Base-by-base conservation (phyloP, 2,797 vertebrate genomes). In the Lithobates sylvaticus region DNA sequence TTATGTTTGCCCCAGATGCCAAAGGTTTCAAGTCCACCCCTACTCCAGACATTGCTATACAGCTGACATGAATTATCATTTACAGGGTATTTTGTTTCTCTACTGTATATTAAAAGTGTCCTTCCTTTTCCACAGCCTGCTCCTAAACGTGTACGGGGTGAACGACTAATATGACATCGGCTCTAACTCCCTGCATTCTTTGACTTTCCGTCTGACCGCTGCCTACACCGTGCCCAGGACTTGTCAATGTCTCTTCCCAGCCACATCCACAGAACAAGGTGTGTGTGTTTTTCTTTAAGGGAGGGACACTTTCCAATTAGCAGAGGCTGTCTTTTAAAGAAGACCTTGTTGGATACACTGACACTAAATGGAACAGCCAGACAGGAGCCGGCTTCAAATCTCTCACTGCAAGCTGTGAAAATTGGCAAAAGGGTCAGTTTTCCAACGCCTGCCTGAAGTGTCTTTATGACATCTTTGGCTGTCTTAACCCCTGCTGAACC, bases 381-480 rank as follows among this genome's bases (percentile, higher is more conserved):
- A 86, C 86, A 88, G 89, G 71, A 89, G 88, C 81, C 67, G n/a
- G n/a, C 10, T 88, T 88, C 75, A 86, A 88, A 78, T 84, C 29
- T 80, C 88, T 85, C 50, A 67, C 80, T 88, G 78, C 47, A 0
- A 85, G 85, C 83, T 86, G 88, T 84, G 85, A 78, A 84, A 42
- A 27, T 42, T 85, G 84, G 82, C 64, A 68, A 72, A 27, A 4
- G 42, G 86, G n/a, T 50, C 71, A 0, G 0, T 58, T 89, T 68
- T 87, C 78, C 0, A 0, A 73, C 64, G 75, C 47, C 2, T 0
- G 58, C 39, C 10, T 1, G 8, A 78, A 81, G 77, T 2, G 1
- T 84, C 78, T 77, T 84, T 10, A 2, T 70, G 3, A 0, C 34
- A 82, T 83, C 71, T 84, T 80, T 39, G 32, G 76, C 34, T 76